These are phyloP conservation scores for Seriola dumerili DNA, from an alignment of 2,113 vertebrate species.

Conservation along the genomic window DNA sequence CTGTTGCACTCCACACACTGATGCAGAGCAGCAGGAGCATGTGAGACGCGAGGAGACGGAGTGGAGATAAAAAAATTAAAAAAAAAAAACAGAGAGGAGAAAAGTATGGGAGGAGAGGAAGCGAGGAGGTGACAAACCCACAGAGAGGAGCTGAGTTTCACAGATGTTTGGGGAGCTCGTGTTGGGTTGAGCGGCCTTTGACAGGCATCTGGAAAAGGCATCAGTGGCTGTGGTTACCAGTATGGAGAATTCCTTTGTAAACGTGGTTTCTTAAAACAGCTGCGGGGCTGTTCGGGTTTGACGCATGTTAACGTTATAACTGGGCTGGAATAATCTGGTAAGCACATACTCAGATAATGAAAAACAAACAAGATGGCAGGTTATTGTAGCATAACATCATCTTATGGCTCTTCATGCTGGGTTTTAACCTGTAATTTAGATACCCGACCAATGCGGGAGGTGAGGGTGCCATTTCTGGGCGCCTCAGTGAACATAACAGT, in stretches of 20 bases:
- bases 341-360: not conserved
- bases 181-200: conserved; percentile 22
- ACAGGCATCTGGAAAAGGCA: conserved; percentile 60
- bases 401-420: not conserved
- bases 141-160: conserved; percentile 39
- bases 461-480: not conserved
- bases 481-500: not conserved
- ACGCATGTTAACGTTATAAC: conserved; percentile 37
- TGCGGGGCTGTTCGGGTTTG: conserved; percentile 49
- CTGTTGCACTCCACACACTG: not conserved
- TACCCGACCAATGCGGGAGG: not conserved
- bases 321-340: conserved; percentile 53
- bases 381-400: not conserved
- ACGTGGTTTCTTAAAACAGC: conserved; percentile 63
- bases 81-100: not conserved
- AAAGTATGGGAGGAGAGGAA: conserved; percentile 15
- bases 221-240: conserved; percentile 31
- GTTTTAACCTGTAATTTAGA: not conserved
- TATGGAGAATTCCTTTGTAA: conserved; percentile 37
- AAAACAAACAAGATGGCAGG: conserved; percentile 27
- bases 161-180: conserved; percentile 55
- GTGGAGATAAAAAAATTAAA: not conserved
- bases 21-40: conserved; percentile 24
- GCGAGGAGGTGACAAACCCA: conserved; percentile 47
- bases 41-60: not conserved